A percentile compares a stretch with the other conserved stretches of the same genome.
Evolutionary conservation across 2,797 vertebrate genomes (phyloP).

Genomic region (Chromobotia macracanthus): DNA sequence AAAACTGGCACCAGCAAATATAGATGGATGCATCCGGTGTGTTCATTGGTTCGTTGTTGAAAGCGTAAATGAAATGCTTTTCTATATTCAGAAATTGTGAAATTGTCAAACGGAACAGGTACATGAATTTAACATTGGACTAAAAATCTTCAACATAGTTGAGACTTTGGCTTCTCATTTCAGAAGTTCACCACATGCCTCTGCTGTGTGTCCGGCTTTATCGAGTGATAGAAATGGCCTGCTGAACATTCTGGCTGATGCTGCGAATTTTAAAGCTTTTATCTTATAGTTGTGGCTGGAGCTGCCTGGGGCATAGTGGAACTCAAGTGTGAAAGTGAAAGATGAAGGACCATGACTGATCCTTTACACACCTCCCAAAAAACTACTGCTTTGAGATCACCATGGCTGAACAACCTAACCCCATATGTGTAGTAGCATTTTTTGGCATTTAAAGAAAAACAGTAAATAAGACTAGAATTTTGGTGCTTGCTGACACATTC

Average conservation of each 20-base stretch:
- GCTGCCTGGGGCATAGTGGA: conserved; percentile 38
- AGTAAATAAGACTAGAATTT: conserved; percentile 12
- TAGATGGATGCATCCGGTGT: neutral
- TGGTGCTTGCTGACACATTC: neutral
- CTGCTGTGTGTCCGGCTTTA: conserved; percentile 12
- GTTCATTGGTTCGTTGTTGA: neutral
- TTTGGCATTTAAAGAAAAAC: conserved; percentile 3
- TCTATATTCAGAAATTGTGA: neutral
- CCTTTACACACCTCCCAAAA: conserved; percentile 37
- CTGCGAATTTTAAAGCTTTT: conserved; percentile 41
- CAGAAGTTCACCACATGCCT: neutral
- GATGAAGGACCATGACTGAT: conserved; percentile 47
- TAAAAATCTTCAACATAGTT: neutral
- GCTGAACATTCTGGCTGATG: conserved; percentile 14
- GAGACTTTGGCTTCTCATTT: neutral
- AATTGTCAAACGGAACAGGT: neutral
- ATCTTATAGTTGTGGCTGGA: conserved; percentile 33
- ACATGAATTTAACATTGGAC: neutral
- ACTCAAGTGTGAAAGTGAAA: conserved; percentile 52
- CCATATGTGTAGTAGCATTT: conserved; percentile 15
- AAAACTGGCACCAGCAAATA: neutral
- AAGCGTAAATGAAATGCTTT: neutral
- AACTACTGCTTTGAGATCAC: conserved; percentile 30
- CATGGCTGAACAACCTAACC: conserved; percentile 32
- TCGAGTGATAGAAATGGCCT: conserved; percentile 21